Base-by-base conservation (phyloP, 2,113 vertebrate species). In the Egretta garzetta region DNA sequence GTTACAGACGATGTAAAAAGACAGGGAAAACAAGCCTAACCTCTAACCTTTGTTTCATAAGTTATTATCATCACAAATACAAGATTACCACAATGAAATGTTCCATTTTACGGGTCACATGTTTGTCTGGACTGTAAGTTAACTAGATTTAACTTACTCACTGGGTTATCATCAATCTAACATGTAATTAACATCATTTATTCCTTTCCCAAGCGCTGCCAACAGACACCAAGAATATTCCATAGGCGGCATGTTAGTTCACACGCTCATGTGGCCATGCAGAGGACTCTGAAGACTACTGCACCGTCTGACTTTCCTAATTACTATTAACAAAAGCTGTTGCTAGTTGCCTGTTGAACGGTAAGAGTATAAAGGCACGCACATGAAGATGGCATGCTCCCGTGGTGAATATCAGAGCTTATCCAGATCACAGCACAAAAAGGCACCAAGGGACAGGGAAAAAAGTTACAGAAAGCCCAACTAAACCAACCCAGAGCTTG, bases 11-110 rank as follows among this genome's bases (percentile, higher is more conserved):
- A 97, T 85, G 87, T 73, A 94, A 72, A 88, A 91, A 82, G 86
- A 85, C 91, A 91, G 63, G 88, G 92, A 95, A 96, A 97, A 96
- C 94, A 96, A 96, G 80, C 50, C 73, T 85, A 96, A 95, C 83
- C 93, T 96, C 89, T 86, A 97, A 87, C 91, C 95, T 94, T 91
- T 93, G 70, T 95, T 97, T 94, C 87, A 22, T 76, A 86, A 93
- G 49, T 90, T 85, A 95, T 96, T 70, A 96, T 75, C 95, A 94
- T 89, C 89, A 94, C 62, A 96, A 96, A 95, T 70, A 89, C 41
- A 56, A 94, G 83, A 95, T 91, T 94, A 90, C 91, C 80, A 85
- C 80, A 94, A 90, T 70, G 71, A 97, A 97, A 95, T 62, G 84
- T 89, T 95, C 45, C 32, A 89, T 85, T 97, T 93, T 53, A 91